phyloP scores from a whole-genome alignment of 2,113 vertebrate species.

The Salvelinus namaycush region DNA sequence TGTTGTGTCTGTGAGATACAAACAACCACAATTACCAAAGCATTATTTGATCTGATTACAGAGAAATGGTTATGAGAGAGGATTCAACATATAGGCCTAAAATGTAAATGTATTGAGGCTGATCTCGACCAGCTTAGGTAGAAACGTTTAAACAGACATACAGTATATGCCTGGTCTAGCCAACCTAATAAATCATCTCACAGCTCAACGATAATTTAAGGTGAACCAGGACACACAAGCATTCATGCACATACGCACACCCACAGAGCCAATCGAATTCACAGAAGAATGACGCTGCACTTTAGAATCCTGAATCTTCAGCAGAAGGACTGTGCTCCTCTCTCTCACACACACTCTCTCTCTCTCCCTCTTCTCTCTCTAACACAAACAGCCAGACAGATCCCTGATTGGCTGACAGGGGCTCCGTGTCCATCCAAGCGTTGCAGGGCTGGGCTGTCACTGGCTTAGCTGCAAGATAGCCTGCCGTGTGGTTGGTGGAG shows the following conservation, averaged over 20 bases:
- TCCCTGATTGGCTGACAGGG: constrained; percentile 51
- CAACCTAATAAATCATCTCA: too few species aligned
- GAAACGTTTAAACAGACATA: too few species aligned
- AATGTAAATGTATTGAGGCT: neutral
- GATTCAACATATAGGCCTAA: neutral
- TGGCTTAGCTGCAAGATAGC: constrained; percentile 31
- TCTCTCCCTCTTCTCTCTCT: constrained; percentile 8
- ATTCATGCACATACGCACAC: constrained; percentile 23
- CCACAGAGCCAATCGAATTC: constrained; percentile 39
- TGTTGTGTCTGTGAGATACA: too few species aligned
- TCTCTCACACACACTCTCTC: constrained; percentile 2
- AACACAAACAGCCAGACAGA: constrained; percentile 31
- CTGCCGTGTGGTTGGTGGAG: constrained; percentile 34
- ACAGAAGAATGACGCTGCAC: constrained; percentile 52
- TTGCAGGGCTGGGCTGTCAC: constrained; percentile 27
- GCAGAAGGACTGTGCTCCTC: constrained; percentile 41
- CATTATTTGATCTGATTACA: neutral
- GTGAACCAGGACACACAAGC: constrained; percentile 23
- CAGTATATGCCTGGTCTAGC: too few species aligned
- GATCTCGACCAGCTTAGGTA: neutral
- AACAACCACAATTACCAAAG: too few species aligned
- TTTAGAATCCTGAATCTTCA: constrained; percentile 48
- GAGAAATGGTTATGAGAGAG: neutral
- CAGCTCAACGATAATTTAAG: constrained; percentile 7
- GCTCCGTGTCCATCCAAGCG: constrained; percentile 1